A percentile compares a stretch with the other conserved stretches of the same genome.
Conservation (phyloP, 2,113 vertebrate genomes). For the Charina bottae region DNA sequence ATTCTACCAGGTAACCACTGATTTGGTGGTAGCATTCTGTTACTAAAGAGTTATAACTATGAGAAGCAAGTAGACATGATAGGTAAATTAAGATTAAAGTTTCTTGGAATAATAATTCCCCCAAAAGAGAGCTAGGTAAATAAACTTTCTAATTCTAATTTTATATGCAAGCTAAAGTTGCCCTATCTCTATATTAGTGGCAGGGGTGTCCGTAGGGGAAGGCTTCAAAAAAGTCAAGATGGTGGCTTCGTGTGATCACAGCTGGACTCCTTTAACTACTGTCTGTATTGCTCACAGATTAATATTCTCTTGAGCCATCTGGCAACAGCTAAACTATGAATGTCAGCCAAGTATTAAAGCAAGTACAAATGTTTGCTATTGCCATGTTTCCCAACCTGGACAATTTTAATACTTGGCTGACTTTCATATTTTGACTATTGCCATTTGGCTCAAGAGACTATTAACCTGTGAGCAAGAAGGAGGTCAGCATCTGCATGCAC, state of each 20-base stretch:
- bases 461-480: not conserved
- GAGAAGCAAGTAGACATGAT: not conserved
- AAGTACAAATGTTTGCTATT: not conserved
- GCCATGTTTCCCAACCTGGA: not conserved
- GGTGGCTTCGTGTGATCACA: not conserved
- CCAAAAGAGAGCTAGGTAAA: not conserved
- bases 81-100: not conserved
- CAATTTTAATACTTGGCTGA: not conserved
- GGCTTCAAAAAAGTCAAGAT: not conserved
- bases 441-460: not conserved
- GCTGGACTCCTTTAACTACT: not conserved
- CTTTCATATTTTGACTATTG: not conserved
- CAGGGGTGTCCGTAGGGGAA: not conserved
- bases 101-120: not conserved
- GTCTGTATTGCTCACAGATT: not conserved
- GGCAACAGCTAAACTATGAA: not conserved
- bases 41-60: constrained; percentile 15
- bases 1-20: constrained; percentile 50
- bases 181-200: not conserved
- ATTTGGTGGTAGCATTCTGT: constrained; percentile 57
- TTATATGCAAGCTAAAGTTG: not conserved
- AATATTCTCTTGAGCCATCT: not conserved
- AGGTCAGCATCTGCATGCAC: no score
- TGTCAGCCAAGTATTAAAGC: not conserved
- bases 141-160: not conserved